Percentiles rank a stretch among this genome's conserved stretches.
Conservation (phyloP, 2,797 vertebrate genomes). For the Labeo calbasu region DNA sequence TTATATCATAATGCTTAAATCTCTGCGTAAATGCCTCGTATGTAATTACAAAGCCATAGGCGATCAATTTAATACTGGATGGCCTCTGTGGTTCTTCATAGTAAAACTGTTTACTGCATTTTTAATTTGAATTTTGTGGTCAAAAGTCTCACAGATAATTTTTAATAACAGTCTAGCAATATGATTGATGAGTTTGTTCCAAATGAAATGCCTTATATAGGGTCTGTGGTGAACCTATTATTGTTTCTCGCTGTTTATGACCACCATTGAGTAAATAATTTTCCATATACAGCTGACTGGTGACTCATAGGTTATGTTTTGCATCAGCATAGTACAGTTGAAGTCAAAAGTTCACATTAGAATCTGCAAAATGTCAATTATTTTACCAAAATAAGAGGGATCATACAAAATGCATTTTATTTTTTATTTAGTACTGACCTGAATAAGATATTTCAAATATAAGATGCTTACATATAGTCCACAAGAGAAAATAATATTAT, state of each 20-base stretch:
- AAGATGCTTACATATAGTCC: too few species aligned
- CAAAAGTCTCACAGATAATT: background rate
- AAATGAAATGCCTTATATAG: background rate
- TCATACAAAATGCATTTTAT: too few species aligned
- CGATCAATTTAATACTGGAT: background rate
- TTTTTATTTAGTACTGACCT: too few species aligned
- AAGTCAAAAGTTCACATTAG: too few species aligned
- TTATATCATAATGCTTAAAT: slow-evolving; percentile 26
- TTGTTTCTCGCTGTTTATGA: background rate
- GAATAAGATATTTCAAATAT: too few species aligned
- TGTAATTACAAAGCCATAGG: slow-evolving; percentile 28
- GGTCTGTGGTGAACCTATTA: background rate
- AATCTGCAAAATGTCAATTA: too few species aligned
- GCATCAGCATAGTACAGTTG: background rate
- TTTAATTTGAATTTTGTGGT: slow-evolving; percentile 8
- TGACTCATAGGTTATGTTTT: background rate
- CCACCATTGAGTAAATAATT: background rate
- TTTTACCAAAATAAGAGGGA: too few species aligned
- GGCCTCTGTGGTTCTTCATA: background rate
- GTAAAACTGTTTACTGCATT: background rate
- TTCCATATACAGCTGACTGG: background rate
- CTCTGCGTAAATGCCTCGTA: background rate
- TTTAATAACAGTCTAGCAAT: background rate
- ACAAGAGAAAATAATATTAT: too few species aligned
- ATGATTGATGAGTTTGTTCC: background rate